Evolutionary conservation across 1,140 invertebrate species (phyloP).

Genomic region (Drosophila athabasca): DNA sequence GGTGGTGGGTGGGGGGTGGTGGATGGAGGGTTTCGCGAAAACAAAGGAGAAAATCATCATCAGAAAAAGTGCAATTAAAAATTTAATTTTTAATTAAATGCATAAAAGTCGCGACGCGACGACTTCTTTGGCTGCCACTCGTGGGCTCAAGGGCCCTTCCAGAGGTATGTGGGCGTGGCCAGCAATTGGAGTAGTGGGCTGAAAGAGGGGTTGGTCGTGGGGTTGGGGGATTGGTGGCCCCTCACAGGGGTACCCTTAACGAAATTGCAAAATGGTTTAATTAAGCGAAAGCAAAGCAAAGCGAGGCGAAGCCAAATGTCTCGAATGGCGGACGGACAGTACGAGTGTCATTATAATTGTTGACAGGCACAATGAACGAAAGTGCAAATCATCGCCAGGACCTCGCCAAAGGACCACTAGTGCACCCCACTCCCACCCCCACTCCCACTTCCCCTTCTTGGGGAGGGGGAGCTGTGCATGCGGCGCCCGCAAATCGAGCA

Average conservation of each 20-base stretch:
- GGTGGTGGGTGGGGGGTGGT: too few relatives aligned
- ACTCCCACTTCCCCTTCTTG: background rate
- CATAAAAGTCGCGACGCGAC: conserved; percentile 27
- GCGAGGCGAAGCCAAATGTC: conserved; percentile 51
- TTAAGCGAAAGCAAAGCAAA: conserved; percentile 62
- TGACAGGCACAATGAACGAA: conserved; percentile 47
- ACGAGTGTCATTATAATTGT: conserved; percentile 78
- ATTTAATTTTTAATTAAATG: conserved; percentile 59
- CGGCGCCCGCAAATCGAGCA: background rate
- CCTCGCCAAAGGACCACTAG: conserved; percentile 18
- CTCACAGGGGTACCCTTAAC: conserved; percentile 35
- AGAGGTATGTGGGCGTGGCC: conserved; percentile 13
- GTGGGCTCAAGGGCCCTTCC: conserved; percentile 14
- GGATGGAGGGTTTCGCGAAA: background rate
- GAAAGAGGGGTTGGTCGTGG: background rate
- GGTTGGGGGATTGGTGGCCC: background rate
- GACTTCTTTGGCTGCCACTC: conserved; percentile 14
- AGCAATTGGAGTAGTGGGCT: conserved; percentile 9
- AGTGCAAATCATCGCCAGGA: conserved; percentile 67
- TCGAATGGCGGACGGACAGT: conserved; percentile 76
- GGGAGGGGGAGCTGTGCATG: background rate
- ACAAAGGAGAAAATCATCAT: conserved; percentile 15
- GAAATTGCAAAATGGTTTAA: conserved; percentile 77
- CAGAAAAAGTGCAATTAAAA: conserved; percentile 68
- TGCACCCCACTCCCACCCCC: too few relatives aligned